Conservation (phyloP, 1,140 invertebrate genomes). For the Drosophila busckii region DNA sequence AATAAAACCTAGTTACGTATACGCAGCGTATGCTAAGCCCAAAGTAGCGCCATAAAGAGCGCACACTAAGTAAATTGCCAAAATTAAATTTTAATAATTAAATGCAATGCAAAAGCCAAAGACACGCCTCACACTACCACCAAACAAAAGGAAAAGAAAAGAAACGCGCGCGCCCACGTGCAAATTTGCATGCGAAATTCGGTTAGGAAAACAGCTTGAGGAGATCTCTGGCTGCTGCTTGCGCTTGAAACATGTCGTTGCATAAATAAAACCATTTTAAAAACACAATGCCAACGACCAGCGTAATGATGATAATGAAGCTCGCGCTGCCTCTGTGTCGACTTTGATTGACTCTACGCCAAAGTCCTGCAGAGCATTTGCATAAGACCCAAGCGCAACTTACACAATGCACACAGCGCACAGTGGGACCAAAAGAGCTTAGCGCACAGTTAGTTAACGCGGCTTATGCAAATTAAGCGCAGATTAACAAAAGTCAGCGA, state of each 20-base stretch:
- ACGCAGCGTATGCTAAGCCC: not conserved
- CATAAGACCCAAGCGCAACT: slow-evolving; percentile 55
- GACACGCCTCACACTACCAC: slow-evolving; percentile 17
- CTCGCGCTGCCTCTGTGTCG: slow-evolving; percentile 33
- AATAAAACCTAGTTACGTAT: slow-evolving; percentile 23
- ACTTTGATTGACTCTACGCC: slow-evolving; percentile 70
- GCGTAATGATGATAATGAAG: slow-evolving; percentile 19
- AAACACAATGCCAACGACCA: slow-evolving; percentile 32
- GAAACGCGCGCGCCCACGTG: slow-evolving; percentile 44
- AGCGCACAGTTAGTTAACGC: too few species aligned
- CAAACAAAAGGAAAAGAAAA: slow-evolving; percentile 10
- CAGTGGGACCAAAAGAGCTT: not conserved
- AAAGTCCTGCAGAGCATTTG: slow-evolving; percentile 47
- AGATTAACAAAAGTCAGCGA: too few species aligned
- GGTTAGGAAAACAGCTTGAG: slow-evolving; percentile 60
- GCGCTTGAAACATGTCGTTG: slow-evolving; percentile 65
- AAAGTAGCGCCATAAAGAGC: slow-evolving; percentile 4
- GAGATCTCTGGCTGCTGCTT: too few species aligned
- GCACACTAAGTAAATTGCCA: slow-evolving; percentile 49
- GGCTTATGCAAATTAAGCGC: too few species aligned
- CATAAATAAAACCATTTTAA: slow-evolving; percentile 73
- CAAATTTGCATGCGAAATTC: slow-evolving; percentile 73
- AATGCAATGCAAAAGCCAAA: too few species aligned
- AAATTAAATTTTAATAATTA: slow-evolving; percentile 78
- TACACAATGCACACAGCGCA: slow-evolving; percentile 49